These are phyloP conservation scores for Micrasema minimum DNA, from an alignment of 1,140 invertebrate species.

Conservation along the genomic window DNA sequence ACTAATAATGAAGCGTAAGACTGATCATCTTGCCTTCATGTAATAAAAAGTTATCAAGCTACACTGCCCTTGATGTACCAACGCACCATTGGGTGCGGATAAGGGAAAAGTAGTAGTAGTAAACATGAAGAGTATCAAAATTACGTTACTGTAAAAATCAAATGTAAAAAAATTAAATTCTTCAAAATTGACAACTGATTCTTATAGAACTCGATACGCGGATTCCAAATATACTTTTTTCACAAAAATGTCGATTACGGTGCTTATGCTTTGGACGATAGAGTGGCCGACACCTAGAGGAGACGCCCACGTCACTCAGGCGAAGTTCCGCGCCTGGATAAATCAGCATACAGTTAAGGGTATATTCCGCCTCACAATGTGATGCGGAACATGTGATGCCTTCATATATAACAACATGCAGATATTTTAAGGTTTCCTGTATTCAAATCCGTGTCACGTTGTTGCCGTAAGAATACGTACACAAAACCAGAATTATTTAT, in stretches of 20 bases:
- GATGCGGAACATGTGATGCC: conserved; percentile 41
- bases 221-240: too few species aligned
- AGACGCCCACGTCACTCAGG: conserved; percentile 25
- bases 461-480: not conserved
- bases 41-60: too few species aligned
- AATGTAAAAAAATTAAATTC: too few species aligned
- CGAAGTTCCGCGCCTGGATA: conserved; percentile 37
- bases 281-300: conserved; percentile 43
- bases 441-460: not conserved
- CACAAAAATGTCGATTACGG: too few species aligned
- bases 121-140: not conserved
- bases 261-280: too few species aligned
- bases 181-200: too few species aligned
- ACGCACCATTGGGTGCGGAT: too few species aligned
- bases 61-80: too few species aligned
- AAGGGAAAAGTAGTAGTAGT: not conserved
- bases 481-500: not conserved
- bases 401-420: conserved; percentile 10
- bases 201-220: too few species aligned
- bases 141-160: too few species aligned
- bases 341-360: conserved; percentile 52
- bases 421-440: conserved; percentile 37
- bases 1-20: too few species aligned
- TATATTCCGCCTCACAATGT: conserved; percentile 2
- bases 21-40: too few species aligned